phyloP scores from a whole-genome alignment of 2,797 vertebrate species.

The Tenualosa ilisha region DNA sequence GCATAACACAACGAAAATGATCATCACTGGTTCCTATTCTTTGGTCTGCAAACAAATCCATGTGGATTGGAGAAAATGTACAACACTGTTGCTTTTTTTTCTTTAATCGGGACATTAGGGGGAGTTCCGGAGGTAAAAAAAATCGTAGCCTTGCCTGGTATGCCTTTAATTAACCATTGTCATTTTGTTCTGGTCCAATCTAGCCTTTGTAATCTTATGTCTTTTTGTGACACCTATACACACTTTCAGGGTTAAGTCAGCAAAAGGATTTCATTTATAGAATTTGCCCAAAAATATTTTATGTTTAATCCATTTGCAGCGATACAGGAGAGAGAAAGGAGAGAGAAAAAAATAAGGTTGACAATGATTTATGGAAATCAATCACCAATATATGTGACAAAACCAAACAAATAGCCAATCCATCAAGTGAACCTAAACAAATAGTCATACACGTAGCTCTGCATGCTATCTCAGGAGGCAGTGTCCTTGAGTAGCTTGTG shows the following conservation, averaged over 20 bases:
- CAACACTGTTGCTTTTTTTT: too few species aligned
- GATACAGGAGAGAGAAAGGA: conserved; percentile 16
- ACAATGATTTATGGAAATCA: conserved; percentile 12
- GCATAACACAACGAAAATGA: too few species aligned
- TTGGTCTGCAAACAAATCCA: too few species aligned
- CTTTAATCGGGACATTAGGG: too few species aligned
- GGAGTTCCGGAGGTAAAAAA: too few species aligned
- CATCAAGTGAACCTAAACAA: conserved; percentile 18
- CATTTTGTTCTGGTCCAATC: not conserved
- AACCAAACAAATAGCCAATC: conserved; percentile 18
- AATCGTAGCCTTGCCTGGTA: too few species aligned
- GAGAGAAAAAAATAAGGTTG: not conserved
- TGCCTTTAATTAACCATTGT: not conserved
- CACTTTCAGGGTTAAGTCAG: not conserved
- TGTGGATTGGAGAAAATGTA: too few species aligned
- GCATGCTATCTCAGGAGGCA: conserved; percentile 10
- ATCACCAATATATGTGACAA: conserved; percentile 24
- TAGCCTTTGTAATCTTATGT: not conserved
- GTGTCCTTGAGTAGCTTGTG: conserved; percentile 18
- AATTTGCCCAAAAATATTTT: not conserved
- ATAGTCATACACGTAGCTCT: conserved; percentile 3
- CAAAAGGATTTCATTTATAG: not conserved
- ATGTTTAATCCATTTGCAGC: conserved; percentile 17
- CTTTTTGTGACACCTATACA: not conserved
- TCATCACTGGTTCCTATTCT: too few species aligned